These are phyloP conservation scores for Zoroaster sp. DNA, from an alignment of 53 echinoderm and acorn worm genomes.

Conservation along the genomic window DNA sequence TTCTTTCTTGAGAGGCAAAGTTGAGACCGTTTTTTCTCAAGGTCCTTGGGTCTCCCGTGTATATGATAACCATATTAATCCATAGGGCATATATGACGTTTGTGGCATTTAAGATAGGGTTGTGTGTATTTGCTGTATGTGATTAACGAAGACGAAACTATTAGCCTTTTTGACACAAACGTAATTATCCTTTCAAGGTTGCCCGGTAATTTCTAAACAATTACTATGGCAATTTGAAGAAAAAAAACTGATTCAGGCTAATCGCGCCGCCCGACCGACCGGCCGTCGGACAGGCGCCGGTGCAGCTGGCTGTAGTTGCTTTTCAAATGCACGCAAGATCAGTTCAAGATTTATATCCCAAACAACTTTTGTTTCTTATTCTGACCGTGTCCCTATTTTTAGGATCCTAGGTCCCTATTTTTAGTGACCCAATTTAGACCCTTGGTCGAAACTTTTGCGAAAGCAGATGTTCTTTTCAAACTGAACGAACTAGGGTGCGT, in stretches of 20 bases:
- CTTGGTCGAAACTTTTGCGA: no score
- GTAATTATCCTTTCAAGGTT: slow-evolving; percentile 34
- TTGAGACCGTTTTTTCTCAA: slow-evolving; percentile 13
- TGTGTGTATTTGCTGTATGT: background rate
- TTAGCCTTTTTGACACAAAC: background rate
- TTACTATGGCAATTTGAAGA: background rate
- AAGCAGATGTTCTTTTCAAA: no score
- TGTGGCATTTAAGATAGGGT: background rate
- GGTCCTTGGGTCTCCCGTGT: background rate
- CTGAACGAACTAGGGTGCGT: no score
- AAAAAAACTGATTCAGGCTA: background rate
- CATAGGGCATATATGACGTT: background rate
- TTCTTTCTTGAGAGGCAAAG: background rate
- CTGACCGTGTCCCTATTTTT: no score
- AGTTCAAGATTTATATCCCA: no score
- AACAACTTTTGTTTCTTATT: no score
- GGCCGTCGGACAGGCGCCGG: background rate
- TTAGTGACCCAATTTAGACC: no score
- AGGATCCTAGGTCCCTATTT: no score
- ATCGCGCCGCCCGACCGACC: slow-evolving; percentile 20
- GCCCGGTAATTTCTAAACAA: background rate
- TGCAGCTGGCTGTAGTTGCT: background rate
- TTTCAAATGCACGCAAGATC: no score
- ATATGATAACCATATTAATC: background rate
- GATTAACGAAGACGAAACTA: background rate